Evolutionary conservation across 2,888 invertebrate species (phyloP), one percentile per base, ranked within the genome.

Genomic region (Megamerina dolium): DNA sequence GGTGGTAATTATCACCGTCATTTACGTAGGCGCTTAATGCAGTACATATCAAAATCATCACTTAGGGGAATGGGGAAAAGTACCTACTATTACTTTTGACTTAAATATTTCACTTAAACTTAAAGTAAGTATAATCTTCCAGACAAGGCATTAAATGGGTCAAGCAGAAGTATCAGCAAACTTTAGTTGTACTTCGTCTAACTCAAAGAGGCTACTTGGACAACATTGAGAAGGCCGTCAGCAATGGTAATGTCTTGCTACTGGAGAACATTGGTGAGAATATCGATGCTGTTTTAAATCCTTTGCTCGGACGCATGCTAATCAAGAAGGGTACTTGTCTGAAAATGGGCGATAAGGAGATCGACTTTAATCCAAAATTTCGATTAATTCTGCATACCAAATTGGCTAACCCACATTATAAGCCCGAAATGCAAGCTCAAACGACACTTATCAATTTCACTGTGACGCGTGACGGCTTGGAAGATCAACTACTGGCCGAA

Each of bases 351-450:
- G 94, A 94, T 64, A 85, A 86, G 61, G 94, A 95, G 73, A 82
- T 95, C 20, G 93, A 94, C 66, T 94, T 82, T 68, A 82, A 89
- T 72, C 80, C 80, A 0, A 77, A 75, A 35, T 95, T 95, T 73
- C 79, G 85, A 9, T 74, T 95, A 4, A 82, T 95, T 50, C 68
- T 95, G 1, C 94, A 95, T 66, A 94, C 94, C 0, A 95, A 95
- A 72, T 72, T 95, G 48, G 92, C 90, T 2, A 95, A 95, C 74
- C 94, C 94, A 0, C 94, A 94, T 73, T 95, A 93, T 66, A 91
- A 94, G 64, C 94, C 94, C 0, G 94, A 95, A 73, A 88, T 94
- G 82, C 94, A 95, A 72, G 94, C 94, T 0, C 94, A 95, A 73
- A 87, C 92, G 6, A 94, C 94, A 1, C 77, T 95, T 13, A 93